Percentiles rank a stretch among this genome's conserved stretches.
Conservation (phyloP, 1,140 invertebrate genomes). For the Pseudomyrmex sp. region DNA sequence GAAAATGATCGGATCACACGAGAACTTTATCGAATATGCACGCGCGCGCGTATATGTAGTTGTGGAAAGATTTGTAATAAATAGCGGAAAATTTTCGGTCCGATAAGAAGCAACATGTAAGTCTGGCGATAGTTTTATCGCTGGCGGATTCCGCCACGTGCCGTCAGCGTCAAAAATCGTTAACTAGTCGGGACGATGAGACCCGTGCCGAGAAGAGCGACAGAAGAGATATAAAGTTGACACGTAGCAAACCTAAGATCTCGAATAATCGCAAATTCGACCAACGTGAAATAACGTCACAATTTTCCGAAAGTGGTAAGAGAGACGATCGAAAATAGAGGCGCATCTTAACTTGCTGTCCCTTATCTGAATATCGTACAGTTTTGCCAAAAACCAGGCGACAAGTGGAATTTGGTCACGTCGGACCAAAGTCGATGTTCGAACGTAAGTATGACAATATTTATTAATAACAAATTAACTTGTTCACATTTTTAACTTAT, state of each 20-base stretch:
- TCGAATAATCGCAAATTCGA: no score
- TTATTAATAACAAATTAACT: no score
- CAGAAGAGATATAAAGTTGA: background rate
- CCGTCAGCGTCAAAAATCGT: conserved; percentile 3
- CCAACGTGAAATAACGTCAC: no score
- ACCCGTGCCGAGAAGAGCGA: background rate
- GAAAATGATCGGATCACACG: background rate
- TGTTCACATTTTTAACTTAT: no score
- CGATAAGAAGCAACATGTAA: conserved; percentile 37
- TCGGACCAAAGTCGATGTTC: no score
- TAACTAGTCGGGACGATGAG: background rate
- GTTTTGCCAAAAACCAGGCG: no score
- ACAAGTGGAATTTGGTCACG: no score
- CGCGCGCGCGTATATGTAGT: no score
- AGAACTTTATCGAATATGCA: no score
- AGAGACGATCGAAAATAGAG: background rate
- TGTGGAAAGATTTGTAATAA: conserved; percentile 1
- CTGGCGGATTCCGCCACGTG: conserved; percentile 11
- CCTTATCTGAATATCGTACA: no score
- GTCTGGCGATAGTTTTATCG: conserved; percentile 49
- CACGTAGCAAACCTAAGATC: background rate
- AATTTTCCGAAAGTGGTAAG: background rate
- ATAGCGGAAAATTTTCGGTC: conserved; percentile 25
- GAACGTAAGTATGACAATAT: no score
- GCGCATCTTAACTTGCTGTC: no score